Base-by-base conservation (phyloP, 2,888 invertebrate species). In the Anticlea derivata region DNA sequence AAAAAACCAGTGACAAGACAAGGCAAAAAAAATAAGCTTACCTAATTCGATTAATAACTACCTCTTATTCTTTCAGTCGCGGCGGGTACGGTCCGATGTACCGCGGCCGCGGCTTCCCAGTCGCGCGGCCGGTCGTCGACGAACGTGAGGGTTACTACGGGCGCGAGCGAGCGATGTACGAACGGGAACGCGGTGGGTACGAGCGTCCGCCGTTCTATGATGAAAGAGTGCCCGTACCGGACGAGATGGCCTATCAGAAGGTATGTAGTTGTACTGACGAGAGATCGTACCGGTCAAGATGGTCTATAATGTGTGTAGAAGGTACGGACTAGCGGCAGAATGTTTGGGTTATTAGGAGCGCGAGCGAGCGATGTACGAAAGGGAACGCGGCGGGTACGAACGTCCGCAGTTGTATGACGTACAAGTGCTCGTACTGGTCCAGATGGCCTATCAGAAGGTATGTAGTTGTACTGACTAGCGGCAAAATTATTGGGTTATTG, bases 131-230 rank as follows among this genome's bases (percentile, higher is more conserved):
- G 7, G 34, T 82, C 0, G 82, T 81, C 8, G 86, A 84, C 48
- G 88, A 87, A 48, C 83, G 87, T 53, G 87, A 86, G 63, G 78
- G 84, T 0, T 82, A 68, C 61, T 86, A 75, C 67, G 83, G 84
- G 23, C 81, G 81, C 37, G 85, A 86, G 58, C 82, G 83, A 6
- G 58, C 58, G 30, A 11, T 39, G 34, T 84, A 73, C 67, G 87
- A 87, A 33, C 77, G 81, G 7, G 88, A 87, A 57, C 78, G 86
- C 0, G 50, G 51, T 5, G 17, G 17, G 17, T 86, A 75, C 63
- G 87, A 87, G 30, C 76, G 86, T 0, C 71, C 81, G 51, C 83
- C 83, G 8, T 85, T 75, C 50, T 87, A 79, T 53, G 87, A 89
- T 27, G 89, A 89, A 24, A 76, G 83, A 0, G 70, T 68, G 8